Evolutionary conservation across 2,797 vertebrate species (phyloP), one percentile per base, ranked within the genome.

Genomic region (Momotus momota): DNA sequence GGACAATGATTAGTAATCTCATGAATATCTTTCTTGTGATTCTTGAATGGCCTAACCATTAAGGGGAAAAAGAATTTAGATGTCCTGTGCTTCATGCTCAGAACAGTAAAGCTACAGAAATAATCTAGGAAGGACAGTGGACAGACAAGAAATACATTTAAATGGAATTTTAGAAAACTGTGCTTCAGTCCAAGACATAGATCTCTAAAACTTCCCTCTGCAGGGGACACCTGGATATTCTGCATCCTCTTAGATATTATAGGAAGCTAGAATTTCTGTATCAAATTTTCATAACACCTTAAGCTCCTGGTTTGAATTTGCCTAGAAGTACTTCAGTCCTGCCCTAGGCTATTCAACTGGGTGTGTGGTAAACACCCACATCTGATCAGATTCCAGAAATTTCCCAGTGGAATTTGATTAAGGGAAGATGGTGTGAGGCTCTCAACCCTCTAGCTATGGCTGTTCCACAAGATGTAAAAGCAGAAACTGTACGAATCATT

Each of bases 201-300:
- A 38, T 54, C 19, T 81, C 71, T n/a, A 54, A 85, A 88, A 73
- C 6, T 66, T 78, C 27, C 11, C 17, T 79, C 20, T 23, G 15
- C 19, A 52, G 19, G 8, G n/a, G 14, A 33, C 29, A 46, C n/a
- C 14, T 51, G 23, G 20, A 12, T 70, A 66, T 87, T 79, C 45
- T 71, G 33, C 16, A 58, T 70, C 35, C 6, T 14, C 29, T 85
- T 82, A 70, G 48, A 60, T 83, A 7, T 18, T 61, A 10, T 21
- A 81, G 31, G 27, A 93, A 88, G 58, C 41, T 64, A 45, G 71
- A 77, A 74, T 82, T 81, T 80, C 38, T 82, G 16, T 57, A 82
- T 89, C 20, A 93, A 89, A 75, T 81, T 91, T 92, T 80, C 65
- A 92, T 74, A 71, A 13, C 52, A 88, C 41, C 48, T 83, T 71